phyloP scores from a whole-genome alignment of 1,140 invertebrate species.

The Halyomorpha halys region DNA sequence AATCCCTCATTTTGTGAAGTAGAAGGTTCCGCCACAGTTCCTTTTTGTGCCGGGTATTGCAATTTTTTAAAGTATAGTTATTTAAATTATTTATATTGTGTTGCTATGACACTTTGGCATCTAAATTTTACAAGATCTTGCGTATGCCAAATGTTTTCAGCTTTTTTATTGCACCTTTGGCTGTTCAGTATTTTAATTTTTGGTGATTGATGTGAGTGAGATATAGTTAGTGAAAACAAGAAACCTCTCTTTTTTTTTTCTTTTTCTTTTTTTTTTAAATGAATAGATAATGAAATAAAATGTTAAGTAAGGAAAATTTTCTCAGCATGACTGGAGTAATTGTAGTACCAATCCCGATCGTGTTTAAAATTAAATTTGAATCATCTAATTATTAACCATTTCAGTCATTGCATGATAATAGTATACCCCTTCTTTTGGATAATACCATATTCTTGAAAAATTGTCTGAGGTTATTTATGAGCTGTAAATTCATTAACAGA shows the following conservation, averaged over 20 bases:
- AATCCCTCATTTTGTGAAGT: slow-evolving; percentile 10
- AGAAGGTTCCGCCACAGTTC: slow-evolving; percentile 15
- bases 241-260: neutral
- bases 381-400: no score
- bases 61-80: slow-evolving; percentile 10
- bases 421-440: no score
- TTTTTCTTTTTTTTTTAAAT: no score
- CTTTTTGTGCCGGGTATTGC: slow-evolving; percentile 15
- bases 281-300: slow-evolving; percentile 1
- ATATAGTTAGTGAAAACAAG: slow-evolving; percentile 15
- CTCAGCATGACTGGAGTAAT: slow-evolving; percentile 16
- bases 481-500: slow-evolving; percentile 16
- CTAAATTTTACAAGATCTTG: slow-evolving; percentile 16
- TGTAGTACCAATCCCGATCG: slow-evolving; percentile 2
- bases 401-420: no score
- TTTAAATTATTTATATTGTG: slow-evolving; percentile 16
- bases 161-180: slow-evolving; percentile 23
- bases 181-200: slow-evolving; percentile 20
- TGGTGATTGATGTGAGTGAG: slow-evolving; percentile 25
- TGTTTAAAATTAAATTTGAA: no score
- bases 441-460: no score
- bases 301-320: neutral
- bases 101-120: slow-evolving; percentile 18
- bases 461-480: neutral
- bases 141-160: slow-evolving; percentile 24